Percentiles rank a stretch among this genome's conserved stretches.
Evolutionary conservation across 2,113 vertebrate species (phyloP).

Genomic region (Phylloscopus whistleri): DNA sequence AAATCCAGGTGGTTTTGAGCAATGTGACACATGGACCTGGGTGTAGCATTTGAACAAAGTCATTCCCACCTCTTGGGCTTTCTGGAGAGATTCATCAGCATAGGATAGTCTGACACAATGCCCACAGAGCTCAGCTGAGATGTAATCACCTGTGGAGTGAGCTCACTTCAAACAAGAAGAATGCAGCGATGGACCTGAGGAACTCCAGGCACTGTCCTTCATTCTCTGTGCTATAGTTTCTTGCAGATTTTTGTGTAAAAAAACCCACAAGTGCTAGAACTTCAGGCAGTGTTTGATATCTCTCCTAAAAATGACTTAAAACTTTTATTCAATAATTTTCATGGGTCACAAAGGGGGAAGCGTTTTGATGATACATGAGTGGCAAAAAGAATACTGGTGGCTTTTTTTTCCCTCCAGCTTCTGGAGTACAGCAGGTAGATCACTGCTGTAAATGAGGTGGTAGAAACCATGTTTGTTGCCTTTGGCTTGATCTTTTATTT

Average conservation of each 20-base stretch:
- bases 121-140: neutral
- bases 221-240: neutral
- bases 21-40: neutral
- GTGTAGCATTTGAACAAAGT: neutral
- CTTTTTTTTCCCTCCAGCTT: neutral
- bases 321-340: neutral
- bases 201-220: neutral
- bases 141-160: neutral
- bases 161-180: neutral
- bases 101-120: neutral
- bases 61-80: neutral
- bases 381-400: neutral
- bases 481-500: neutral
- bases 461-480: neutral
- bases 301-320: neutral
- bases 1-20: neutral
- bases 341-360: fast-evolving
- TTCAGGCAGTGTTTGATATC: neutral
- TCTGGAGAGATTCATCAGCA: neutral
- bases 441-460: neutral
- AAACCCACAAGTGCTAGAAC: neutral
- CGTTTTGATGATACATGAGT: neutral
- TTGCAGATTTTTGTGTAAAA: neutral
- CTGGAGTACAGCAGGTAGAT: neutral
- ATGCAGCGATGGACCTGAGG: neutral